Evolutionary conservation across 2,797 vertebrate genomes (phyloP).

Genomic region (Vespertilio murinus): DNA sequence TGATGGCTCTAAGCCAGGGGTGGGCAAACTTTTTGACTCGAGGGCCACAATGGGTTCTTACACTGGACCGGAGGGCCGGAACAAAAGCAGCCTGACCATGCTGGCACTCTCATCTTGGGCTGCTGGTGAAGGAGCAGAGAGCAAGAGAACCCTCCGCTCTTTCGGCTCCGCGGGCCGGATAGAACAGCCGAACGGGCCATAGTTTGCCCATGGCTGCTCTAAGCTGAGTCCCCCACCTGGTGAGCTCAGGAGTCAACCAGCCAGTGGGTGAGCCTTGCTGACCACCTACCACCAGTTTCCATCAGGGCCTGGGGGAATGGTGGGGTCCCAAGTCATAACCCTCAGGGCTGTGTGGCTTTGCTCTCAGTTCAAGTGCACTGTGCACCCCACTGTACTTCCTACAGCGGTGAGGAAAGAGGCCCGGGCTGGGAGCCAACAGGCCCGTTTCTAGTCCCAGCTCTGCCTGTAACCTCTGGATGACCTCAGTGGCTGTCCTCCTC

Average conservation of each 20-base stretch:
- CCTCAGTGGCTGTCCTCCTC: background rate
- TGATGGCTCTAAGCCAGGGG: background rate
- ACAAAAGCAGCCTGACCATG: too few relatives aligned
- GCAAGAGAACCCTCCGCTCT: too few relatives aligned
- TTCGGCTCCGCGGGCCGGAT: too few relatives aligned
- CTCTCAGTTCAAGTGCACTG: background rate
- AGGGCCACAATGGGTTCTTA: too few relatives aligned
- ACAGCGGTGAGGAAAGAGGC: background rate
- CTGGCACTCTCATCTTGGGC: too few relatives aligned
- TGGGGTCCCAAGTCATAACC: background rate
- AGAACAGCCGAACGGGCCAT: too few relatives aligned
- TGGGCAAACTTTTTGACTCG: too few relatives aligned
- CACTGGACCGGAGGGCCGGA: too few relatives aligned
- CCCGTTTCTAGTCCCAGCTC: background rate
- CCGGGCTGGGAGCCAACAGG: background rate
- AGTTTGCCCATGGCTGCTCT: too few relatives aligned
- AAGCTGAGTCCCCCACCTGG: background rate
- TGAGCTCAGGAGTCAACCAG: background rate
- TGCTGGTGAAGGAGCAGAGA: too few relatives aligned
- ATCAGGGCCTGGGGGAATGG: background rate
- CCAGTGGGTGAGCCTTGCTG: background rate
- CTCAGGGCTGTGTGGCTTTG: background rate
- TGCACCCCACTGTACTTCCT: background rate
- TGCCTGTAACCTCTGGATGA: background rate
- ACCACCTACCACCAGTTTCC: background rate